These are phyloP conservation scores for Mimas tiliae DNA, from an alignment of 2,888 invertebrate genomes.

Conservation along the genomic window DNA sequence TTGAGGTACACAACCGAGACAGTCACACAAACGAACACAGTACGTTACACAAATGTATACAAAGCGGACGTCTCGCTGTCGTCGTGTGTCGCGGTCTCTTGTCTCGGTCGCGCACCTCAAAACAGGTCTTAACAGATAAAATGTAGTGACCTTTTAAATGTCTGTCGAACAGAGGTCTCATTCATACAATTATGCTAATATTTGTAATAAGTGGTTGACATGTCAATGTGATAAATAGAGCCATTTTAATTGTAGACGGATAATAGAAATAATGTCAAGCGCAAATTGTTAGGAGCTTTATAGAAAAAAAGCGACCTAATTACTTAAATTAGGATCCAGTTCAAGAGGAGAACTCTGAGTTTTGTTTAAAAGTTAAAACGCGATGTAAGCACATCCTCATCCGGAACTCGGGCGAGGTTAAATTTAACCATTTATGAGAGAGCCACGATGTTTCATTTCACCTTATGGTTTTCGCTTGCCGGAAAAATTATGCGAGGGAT, in stretches of 20 bases:
- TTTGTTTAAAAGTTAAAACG: slow-evolving; percentile 52
- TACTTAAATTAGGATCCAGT: slow-evolving; percentile 52
- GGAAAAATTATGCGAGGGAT: slow-evolving; percentile 45
- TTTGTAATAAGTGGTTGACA: neutral
- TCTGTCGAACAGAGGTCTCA: neutral
- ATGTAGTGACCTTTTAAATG: neutral
- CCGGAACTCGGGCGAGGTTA: slow-evolving; percentile 47
- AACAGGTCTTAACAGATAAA: neutral
- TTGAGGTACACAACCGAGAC: too few relatives aligned
- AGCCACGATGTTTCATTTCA: slow-evolving; percentile 44
- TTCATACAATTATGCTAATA: neutral
- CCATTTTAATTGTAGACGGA: neutral
- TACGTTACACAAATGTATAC: too few relatives aligned
- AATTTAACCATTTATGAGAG: slow-evolving; percentile 42
- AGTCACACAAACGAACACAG: too few relatives aligned
- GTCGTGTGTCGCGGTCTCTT: too few relatives aligned
- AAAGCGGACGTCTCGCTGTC: too few relatives aligned
- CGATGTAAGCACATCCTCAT: slow-evolving; percentile 48
- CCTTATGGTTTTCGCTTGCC: slow-evolving; percentile 34
- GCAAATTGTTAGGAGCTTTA: neutral
- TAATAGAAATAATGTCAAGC: slow-evolving; percentile 1
- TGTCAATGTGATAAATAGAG: neutral
- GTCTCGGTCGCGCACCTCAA: neutral
- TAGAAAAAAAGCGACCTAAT: slow-evolving; percentile 38
- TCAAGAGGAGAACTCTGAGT: slow-evolving; percentile 55